A percentile compares a stretch with the other conserved stretches of the same genome.
phyloP scores from a whole-genome alignment of 2,113 vertebrate genomes.

The Myiopsitta monachus region DNA sequence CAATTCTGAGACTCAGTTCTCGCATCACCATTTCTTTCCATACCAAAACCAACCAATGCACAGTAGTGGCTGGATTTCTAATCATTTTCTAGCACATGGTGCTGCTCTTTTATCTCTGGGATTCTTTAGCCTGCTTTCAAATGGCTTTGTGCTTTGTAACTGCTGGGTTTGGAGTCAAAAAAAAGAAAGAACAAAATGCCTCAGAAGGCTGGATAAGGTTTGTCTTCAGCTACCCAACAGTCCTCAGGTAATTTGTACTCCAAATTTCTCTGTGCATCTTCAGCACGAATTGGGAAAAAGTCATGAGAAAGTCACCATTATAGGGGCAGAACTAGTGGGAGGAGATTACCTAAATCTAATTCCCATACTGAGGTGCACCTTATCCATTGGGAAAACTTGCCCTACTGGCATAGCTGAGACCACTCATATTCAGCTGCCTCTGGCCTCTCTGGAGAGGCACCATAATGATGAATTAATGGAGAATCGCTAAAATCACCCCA shows the following conservation, averaged over 20 bases:
- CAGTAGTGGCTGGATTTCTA: neutral
- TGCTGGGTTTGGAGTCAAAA: neutral
- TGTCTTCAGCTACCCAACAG: neutral
- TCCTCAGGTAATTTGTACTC: neutral
- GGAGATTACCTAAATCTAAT: neutral
- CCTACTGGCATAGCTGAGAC: neutral
- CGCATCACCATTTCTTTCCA: fast-evolving
- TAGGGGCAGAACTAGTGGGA: neutral
- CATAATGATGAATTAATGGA: neutral
- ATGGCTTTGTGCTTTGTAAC: neutral
- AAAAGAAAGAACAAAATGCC: neutral
- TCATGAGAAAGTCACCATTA: neutral
- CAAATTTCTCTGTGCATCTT: neutral
- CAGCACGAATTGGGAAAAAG: neutral
- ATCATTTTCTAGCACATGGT: neutral
- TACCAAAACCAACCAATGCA: neutral
- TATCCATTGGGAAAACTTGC: neutral
- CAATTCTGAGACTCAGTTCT: neutral
- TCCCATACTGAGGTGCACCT: neutral
- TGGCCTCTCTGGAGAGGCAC: neutral
- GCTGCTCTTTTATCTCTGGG: neutral
- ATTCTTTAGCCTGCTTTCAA: neutral
- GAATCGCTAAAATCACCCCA: neutral
- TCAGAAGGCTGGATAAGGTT: neutral
- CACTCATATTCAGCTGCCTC: neutral